A percentile compares a stretch with the other conserved stretches of the same genome.
These are phyloP conservation scores for Rhinolophus ferrumequinum DNA, from an alignment of 2,113 vertebrate species.

Conservation along the genomic window DNA sequence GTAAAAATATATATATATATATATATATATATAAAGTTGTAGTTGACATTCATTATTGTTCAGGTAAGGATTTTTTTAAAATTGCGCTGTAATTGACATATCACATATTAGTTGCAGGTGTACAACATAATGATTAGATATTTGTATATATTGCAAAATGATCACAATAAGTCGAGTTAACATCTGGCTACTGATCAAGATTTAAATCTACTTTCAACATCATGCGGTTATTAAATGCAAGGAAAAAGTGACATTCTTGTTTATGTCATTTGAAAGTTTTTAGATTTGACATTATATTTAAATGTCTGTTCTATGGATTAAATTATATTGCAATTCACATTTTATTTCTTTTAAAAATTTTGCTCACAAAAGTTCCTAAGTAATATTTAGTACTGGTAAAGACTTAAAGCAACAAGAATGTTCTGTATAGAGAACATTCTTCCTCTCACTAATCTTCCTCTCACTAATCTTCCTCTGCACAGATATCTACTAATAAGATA, in stretches of 20 bases:
- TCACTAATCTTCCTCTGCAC: background rate
- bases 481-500: background rate
- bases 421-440: background rate
- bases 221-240: conserved; percentile 8
- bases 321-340: background rate
- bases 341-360: conserved; percentile 34
- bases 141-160: background rate
- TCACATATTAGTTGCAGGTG: background rate
- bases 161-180: conserved; percentile 9
- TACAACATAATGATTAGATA: background rate
- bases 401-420: background rate
- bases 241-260: conserved; percentile 29
- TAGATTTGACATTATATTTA: conserved; percentile 44
- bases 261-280: conserved; percentile 31
- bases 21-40: no score
- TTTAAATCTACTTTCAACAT: conserved; percentile 42
- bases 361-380: background rate
- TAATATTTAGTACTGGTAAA: background rate
- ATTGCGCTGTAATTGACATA: background rate
- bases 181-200: background rate
- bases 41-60: no score
- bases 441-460: background rate
- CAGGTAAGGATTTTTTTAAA: background rate
- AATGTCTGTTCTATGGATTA: background rate
- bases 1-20: no score